Evolutionary conservation across 1,140 invertebrate genomes (phyloP), one percentile per base, ranked within the genome.

Genomic region (Periplaneta americana): DNA sequence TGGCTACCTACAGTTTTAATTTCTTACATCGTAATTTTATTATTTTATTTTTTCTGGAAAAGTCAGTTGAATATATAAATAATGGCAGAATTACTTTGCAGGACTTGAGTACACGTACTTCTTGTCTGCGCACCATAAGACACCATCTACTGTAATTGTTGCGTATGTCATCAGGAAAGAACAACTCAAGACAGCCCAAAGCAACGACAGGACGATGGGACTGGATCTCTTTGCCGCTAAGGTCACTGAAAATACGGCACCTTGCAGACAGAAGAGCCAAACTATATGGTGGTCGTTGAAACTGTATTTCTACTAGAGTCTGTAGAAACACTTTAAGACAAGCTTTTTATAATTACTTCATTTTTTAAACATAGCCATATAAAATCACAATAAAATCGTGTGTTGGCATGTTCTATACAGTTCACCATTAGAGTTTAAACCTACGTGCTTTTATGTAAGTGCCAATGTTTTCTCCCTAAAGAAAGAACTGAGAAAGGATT

Each of bases 21-120:
- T 80, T 80, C 34, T 80, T 78, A 78, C 77, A 78, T 78, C 35
- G 34, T 78, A 78, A 48, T 13, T 78, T 32, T 37, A 48, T 78
- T 78, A 37, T 37, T 37, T 37, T 28, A 37, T 48, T 37, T 78
- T 78, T 34, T 34, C 34, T 78, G 77, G 77, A 37, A 37, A 48
- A 37, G 77, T 78, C 77, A 78, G 35, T 78, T 78, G 77, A 78
- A 78, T 78, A 78, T 78, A 48, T 78, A 78, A 78, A 78, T 32
- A 78, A 78, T 37, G 77, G 34, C 77, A 78, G 35, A 31, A 78
- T 66, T 66, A 15, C 39, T 48, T 15, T 8, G 39, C 39, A 48
- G 17, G 15, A 48, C 39, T 22, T 15, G 17, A 15, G 39, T 48
- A 48, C 39, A 18, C 15, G 17, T 18, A 48, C 22, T 66, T 66